Base-by-base conservation (phyloP, 2,888 invertebrate genomes). In the Pemphredon lugubris region DNA sequence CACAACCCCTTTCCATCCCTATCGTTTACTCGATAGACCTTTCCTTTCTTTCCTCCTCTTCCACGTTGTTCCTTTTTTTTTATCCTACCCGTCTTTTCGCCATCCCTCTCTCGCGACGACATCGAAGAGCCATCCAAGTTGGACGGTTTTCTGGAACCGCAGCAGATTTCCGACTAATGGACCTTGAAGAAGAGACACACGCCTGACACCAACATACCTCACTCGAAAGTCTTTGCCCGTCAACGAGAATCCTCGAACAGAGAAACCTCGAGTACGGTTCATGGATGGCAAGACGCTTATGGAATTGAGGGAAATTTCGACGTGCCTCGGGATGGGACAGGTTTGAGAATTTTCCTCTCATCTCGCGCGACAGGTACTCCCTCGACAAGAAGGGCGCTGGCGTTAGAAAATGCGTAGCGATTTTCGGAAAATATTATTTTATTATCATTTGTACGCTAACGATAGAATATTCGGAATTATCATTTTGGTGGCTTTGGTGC, bases 91-190 rank as follows among this genome's bases (percentile, higher is more conserved):
- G 63, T 70, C 65, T 21, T 50, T 51, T 37, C 71, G 32, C 47
- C 48, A 58, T 37, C 23, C 11, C 13, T 21, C 13, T 21, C 37
- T 9, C 18, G 23, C 39, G 23, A 23, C 54, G 75, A 68, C 72
- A 75, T 70, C 70, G 74, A 74, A 71, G 58, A 54, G 61, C 74
- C 75, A 66, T 74, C 70, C 58, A 37, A 63, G 47, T 66, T 42
- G 66, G 71, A 71, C 71, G 57, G 44, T 77, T 81, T 77, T 66
- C 69, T 50, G 63, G 64, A 77, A 77, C 81, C 79, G 61, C 81
- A 73, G 73, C 75, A 66, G 60, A 76, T 77, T 75, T 72, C 58
- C 73, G 65, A 74, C 73, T 84, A 81, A 83, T 83, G 74, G 73
- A 77, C 80, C 57, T 63, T 50, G 70, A 66, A 65, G 63, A 66